Conservation (phyloP, 1,140 invertebrate genomes). For the Caerostris darwini region DNA sequence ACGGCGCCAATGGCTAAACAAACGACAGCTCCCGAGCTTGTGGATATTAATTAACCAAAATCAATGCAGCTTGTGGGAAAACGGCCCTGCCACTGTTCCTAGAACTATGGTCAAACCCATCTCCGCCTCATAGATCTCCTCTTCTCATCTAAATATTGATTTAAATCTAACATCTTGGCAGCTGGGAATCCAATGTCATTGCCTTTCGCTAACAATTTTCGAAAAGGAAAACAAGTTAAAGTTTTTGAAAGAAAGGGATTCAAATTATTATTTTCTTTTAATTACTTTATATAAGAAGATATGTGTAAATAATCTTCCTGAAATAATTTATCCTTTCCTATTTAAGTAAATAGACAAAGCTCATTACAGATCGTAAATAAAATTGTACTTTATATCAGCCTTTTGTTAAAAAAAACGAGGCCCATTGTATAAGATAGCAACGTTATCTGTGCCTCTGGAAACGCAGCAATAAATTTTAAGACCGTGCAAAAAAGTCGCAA, state of each 20-base stretch:
- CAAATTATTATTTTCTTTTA: neutral
- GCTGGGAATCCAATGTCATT: conserved; percentile 66
- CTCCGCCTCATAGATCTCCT: conserved; percentile 54
- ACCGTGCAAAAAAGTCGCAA: no score
- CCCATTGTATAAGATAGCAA: no score
- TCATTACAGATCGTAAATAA: no score
- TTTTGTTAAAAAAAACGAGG: no score
- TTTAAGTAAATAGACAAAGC: neutral
- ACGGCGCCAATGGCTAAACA: conserved; percentile 77
- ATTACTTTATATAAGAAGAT: neutral
- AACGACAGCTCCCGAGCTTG: conserved; percentile 75
- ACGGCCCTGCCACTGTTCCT: conserved; percentile 47
- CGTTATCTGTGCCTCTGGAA: no score
- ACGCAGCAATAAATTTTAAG: no score
- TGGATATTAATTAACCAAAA: conserved; percentile 78
- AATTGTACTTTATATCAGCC: no score
- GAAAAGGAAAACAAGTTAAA: neutral
- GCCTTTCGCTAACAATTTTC: conserved; percentile 8
- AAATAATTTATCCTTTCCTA: neutral
- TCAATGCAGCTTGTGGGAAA: conserved; percentile 76
- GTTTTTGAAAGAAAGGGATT: neutral
- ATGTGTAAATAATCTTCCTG: neutral
- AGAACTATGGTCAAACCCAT: conserved; percentile 73
- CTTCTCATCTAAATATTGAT: conserved; percentile 77
- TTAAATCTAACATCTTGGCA: conserved; percentile 73